Evolutionary conservation across 1,140 invertebrate genomes (phyloP), one percentile per base, ranked within the genome.

Genomic region (Holotrichia oblita): DNA sequence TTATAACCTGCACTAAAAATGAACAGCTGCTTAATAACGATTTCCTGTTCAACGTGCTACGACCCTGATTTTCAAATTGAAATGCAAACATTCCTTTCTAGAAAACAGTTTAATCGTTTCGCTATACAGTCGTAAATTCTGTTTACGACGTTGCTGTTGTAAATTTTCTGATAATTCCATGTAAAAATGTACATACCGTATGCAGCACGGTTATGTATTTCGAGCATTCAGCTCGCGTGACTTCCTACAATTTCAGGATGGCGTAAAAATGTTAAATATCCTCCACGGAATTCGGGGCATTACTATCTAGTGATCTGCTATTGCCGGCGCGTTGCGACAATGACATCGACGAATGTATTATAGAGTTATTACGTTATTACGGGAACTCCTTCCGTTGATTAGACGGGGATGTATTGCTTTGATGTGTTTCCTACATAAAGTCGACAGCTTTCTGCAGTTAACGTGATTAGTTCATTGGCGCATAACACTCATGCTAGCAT

Each of bases 181-280:
- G 12, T 55, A 55, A 55, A 55, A 55, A 55, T 55, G n/a, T 55
- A 55, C 48, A 55, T 55, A 17, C 48, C n/a, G n/a, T 17, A 17
- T 55, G 17, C 48, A 17, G 12, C 48, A 17, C 14, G n/a, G 6
- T 14, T 14, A 55, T 55, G 48, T 17, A 14, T 7, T 6, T 17
- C 48, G 48, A 17, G 14, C 48, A 17, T 55, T 55, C 48, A 17
- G 3, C 12, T 55, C 48, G 48, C 48, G 48, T 55, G 48, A 55
- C 48, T 6, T 55, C 48, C 48, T 14, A 55, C 17, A 55, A 17
- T 55, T n/a, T 6, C 6, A 55, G 48, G 6, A 7, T 17, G 12
- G 48, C 48, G 48, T 17, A 55, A 55, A 55, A 55, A 55, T 55
- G 48, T 17, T 55, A 55, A 55, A 55, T 55, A 55, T 55, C 48